A percentile compares a stretch with the other conserved stretches of the same genome.
Evolutionary conservation across 2,888 invertebrate species (phyloP).

Genomic region (Eupithecia subumbrata): DNA sequence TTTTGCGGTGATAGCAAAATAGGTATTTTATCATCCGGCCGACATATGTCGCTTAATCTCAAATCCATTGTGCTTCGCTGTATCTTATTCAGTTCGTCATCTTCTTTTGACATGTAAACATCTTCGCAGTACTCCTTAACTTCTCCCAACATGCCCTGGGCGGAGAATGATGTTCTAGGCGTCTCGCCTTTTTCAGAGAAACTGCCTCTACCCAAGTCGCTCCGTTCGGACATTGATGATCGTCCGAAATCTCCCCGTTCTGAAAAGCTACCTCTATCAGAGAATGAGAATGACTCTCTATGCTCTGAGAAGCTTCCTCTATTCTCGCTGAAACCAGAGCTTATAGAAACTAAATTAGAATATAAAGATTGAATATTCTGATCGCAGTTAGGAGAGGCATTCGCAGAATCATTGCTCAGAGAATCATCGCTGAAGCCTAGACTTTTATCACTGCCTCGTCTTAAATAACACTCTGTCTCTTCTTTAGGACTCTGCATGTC

Average conservation of each 20-base stretch:
- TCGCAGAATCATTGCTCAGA: slow-evolving; percentile 86
- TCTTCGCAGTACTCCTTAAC: slow-evolving; percentile 76
- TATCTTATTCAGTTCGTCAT: slow-evolving; percentile 71
- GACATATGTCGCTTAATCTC: slow-evolving; percentile 69
- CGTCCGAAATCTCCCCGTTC: slow-evolving; percentile 76
- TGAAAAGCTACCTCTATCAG: slow-evolving; percentile 77
- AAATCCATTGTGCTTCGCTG: slow-evolving; percentile 78
- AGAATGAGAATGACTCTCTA: slow-evolving; percentile 77
- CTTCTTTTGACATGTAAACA: slow-evolving; percentile 71
- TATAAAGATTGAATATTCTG: slow-evolving; percentile 79
- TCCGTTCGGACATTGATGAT: slow-evolving; percentile 81
- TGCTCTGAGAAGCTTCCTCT: slow-evolving; percentile 80
- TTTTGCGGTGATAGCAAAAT: slow-evolving; percentile 74
- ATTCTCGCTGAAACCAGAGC: slow-evolving; percentile 85
- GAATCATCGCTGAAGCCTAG: slow-evolving; percentile 89
- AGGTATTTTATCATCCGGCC: slow-evolving; percentile 70
- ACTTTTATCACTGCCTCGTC: slow-evolving; percentile 88
- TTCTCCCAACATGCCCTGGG: slow-evolving; percentile 75
- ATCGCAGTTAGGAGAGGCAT: slow-evolving; percentile 82
- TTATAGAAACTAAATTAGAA: slow-evolving; percentile 82
- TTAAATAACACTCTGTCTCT: slow-evolving; percentile 75
- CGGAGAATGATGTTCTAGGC: slow-evolving; percentile 76
- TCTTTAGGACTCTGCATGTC: slow-evolving; percentile 76
- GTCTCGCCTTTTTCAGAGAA: slow-evolving; percentile 79
- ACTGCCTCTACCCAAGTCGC: slow-evolving; percentile 78